These are phyloP conservation scores for Narcine bancroftii DNA, from an alignment of 2,113 vertebrate species.

Conservation along the genomic window DNA sequence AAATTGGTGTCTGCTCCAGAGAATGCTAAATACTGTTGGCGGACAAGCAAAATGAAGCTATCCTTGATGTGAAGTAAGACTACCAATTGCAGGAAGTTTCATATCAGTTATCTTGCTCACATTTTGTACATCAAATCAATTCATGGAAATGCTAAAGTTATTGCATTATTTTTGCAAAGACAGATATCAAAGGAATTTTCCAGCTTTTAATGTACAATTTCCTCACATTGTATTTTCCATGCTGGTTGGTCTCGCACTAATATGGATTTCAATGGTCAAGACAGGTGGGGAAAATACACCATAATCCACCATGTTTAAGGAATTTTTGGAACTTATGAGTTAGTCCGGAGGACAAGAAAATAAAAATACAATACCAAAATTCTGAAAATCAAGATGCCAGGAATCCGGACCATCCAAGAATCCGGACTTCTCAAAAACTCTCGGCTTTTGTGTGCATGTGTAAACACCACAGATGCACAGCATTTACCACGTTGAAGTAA, in stretches of 20 bases:
- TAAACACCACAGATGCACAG: too few relatives aligned
- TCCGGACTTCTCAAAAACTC: too few relatives aligned
- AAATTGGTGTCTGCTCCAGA: not conserved
- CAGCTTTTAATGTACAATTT: not conserved
- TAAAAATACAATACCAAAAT: not conserved
- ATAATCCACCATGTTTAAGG: too few relatives aligned
- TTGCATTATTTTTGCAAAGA: not conserved
- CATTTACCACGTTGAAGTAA: too few relatives aligned
- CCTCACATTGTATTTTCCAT: not conserved
- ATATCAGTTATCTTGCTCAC: not conserved
- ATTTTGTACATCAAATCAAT: not conserved
- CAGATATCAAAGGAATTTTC: not conserved
- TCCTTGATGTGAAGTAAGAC: not conserved
- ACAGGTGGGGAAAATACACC: not conserved
- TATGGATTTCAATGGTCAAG: not conserved
- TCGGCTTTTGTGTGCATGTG: too few relatives aligned
- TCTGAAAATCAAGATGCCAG: too few relatives aligned
- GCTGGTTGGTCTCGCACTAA: not conserved
- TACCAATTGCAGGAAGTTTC: not conserved
- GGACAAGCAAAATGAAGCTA: not conserved
- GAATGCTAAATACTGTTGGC: not conserved
- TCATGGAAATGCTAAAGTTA: not conserved
- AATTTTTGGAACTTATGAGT: not conserved
- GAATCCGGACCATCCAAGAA: too few relatives aligned
- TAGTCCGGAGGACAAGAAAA: not conserved